phyloP scores from a whole-genome alignment of 1,140 invertebrate species.

The Geopemphigus sp. region DNA sequence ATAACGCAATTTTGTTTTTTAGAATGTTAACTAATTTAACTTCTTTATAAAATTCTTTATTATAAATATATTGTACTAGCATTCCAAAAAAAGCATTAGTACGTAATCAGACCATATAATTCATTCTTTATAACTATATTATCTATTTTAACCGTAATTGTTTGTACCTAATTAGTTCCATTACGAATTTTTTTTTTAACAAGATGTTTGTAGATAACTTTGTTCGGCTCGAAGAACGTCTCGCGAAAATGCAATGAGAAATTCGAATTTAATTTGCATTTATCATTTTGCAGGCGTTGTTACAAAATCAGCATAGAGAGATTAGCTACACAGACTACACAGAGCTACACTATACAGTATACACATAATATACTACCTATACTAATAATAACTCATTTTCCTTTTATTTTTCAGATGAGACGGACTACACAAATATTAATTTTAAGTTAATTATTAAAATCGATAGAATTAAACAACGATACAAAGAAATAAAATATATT shows the following conservation, averaged over 20 bases:
- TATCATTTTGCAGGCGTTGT: background rate
- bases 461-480: background rate
- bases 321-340: background rate
- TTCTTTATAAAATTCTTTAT: background rate
- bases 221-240: slow-evolving; percentile 6
- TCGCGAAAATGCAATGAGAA: slow-evolving; percentile 16
- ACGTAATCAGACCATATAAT: slow-evolving; percentile 43
- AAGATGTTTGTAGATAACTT: slow-evolving; percentile 26
- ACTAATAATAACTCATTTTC: slow-evolving; percentile 32
- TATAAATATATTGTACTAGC: background rate
- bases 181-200: slow-evolving; percentile 5
- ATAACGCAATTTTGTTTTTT: background rate
- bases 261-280: slow-evolving; percentile 20
- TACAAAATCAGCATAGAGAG: slow-evolving; percentile 37
- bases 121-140: slow-evolving; percentile 15
- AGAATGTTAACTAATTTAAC: background rate
- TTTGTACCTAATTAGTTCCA: slow-evolving; percentile 41
- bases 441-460: slow-evolving; percentile 27
- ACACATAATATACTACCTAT: background rate
- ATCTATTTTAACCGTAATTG: slow-evolving; percentile 24
- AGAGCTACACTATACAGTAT: too few species aligned
- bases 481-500: background rate
- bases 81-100: background rate
- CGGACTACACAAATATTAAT: background rate
- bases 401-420: slow-evolving; percentile 4